Evolutionary conservation across 2,888 invertebrate genomes (phyloP).

Genomic region (Macrophya annulata): DNA sequence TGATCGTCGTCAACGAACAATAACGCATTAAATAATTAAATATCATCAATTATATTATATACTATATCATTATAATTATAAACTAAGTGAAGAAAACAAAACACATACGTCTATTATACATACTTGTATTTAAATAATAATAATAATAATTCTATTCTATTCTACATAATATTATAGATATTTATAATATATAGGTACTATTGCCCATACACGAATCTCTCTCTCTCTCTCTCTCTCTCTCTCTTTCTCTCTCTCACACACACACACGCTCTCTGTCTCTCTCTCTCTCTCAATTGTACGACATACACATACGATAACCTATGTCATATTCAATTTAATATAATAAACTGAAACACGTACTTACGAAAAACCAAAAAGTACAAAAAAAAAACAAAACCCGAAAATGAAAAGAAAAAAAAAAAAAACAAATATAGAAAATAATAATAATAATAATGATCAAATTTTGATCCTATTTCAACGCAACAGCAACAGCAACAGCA

Average conservation of each 20-base stretch:
- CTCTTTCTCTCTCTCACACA: too few species aligned
- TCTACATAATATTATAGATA: conserved; percentile 41
- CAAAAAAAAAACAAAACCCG: not conserved
- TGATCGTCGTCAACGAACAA: conserved; percentile 49
- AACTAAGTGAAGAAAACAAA: conserved; percentile 60
- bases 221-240: conserved; percentile 63
- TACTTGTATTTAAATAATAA: conserved; percentile 60
- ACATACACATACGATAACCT: conserved; percentile 76
- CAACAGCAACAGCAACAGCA: not conserved
- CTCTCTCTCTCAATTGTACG: conserved; percentile 69
- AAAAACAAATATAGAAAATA: not conserved
- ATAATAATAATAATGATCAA: not conserved
- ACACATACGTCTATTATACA: conserved; percentile 69
- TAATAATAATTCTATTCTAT: conserved; percentile 57
- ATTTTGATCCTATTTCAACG: conserved; percentile 3
- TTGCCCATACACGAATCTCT: conserved; percentile 74
- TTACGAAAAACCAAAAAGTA: conserved; percentile 68
- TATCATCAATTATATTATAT: conserved; percentile 57
- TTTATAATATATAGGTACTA: conserved; percentile 71
- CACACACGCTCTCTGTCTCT: too few species aligned
- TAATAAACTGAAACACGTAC: conserved; percentile 78
- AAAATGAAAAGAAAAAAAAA: conserved; percentile 11
- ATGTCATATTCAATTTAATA: conserved; percentile 79
- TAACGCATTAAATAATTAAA: conserved; percentile 46
- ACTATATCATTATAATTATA: conserved; percentile 58